A percentile compares a stretch with the other conserved stretches of the same genome.
Evolutionary conservation across 2,797 vertebrate genomes (phyloP).

Genomic region (Fringilla coelebs): DNA sequence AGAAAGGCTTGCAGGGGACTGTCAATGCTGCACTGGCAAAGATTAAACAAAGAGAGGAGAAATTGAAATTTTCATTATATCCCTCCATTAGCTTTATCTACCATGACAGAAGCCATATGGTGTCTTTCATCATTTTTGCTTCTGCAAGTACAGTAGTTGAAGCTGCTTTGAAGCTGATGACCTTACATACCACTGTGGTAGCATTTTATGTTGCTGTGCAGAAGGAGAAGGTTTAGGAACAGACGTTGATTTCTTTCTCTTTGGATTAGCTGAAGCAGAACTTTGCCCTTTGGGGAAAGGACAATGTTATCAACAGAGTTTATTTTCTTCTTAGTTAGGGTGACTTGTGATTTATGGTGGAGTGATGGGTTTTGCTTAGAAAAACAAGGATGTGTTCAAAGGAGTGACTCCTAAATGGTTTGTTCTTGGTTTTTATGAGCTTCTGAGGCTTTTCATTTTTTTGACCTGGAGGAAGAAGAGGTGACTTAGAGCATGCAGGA

Average conservation of each 20-base stretch:
- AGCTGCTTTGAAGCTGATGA: constrained; percentile 63
- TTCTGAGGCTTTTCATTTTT: not conserved
- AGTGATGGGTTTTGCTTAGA: constrained; percentile 34
- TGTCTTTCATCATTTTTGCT: constrained; percentile 59
- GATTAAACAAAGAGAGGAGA: constrained; percentile 39
- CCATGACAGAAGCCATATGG: constrained; percentile 65
- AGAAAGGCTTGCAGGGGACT: not conserved
- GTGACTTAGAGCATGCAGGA: not conserved
- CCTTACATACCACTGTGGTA: constrained; percentile 59
- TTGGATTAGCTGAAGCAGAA: constrained; percentile 39
- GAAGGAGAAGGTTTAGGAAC: constrained; percentile 42
- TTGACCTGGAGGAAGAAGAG: not conserved
- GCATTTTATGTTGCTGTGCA: constrained; percentile 55
- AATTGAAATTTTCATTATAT: constrained; percentile 49
- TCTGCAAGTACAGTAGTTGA: constrained; percentile 58
- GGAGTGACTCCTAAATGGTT: not conserved
- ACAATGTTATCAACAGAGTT: constrained; percentile 42
- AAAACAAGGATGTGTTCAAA: constrained; percentile 55
- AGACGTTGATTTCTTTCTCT: constrained; percentile 47
- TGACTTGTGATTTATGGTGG: constrained; percentile 21
- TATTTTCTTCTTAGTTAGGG: constrained; percentile 15
- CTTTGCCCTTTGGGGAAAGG: constrained; percentile 34
- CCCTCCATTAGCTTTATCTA: constrained; percentile 50
- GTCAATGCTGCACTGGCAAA: not conserved
- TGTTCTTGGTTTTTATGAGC: constrained; percentile 12